These are phyloP conservation scores for Hippocampus comes DNA, from an alignment of 2,113 vertebrate species.

Conservation along the genomic window DNA sequence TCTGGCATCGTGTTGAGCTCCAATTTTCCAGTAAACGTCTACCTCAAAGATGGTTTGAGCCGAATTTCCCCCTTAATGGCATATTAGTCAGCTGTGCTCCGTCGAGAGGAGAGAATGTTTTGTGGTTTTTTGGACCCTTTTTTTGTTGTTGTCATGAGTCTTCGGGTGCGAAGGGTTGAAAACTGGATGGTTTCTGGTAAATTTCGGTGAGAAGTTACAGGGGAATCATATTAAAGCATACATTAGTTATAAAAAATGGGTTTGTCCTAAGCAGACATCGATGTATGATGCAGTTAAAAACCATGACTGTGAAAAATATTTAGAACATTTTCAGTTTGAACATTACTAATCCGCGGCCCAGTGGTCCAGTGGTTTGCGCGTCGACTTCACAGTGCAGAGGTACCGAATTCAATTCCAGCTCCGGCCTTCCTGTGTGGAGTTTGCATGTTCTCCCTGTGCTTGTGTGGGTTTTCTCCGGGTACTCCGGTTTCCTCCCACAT, in stretches of 20 bases:
- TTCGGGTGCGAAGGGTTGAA: constrained; percentile 13
- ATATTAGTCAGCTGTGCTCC: constrained; percentile 12
- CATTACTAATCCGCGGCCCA: neutral
- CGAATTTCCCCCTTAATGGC: neutral
- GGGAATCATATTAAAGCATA: neutral
- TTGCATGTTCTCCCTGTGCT: too few species aligned
- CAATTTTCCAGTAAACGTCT: constrained; percentile 31
- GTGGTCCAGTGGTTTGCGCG: too few species aligned
- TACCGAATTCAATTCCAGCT: too few species aligned
- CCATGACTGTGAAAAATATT: neutral
- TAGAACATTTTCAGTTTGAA: neutral
- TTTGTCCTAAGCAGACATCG: too few species aligned
- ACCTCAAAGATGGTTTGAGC: neutral
- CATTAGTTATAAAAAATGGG: neutral
- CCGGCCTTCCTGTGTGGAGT: too few species aligned
- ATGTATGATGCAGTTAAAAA: neutral
- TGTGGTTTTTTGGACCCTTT: neutral
- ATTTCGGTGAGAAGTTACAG: neutral
- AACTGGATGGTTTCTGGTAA: neutral
- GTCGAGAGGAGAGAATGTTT: constrained; percentile 8
- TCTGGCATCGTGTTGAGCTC: constrained; percentile 26
- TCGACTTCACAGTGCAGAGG: too few species aligned
- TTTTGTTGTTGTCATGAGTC: neutral
- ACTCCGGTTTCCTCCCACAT: too few species aligned
- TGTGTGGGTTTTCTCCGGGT: too few species aligned